Evolutionary conservation across 1,140 invertebrate genomes (phyloP).

Genomic region (Drosophila micromelanica): DNA sequence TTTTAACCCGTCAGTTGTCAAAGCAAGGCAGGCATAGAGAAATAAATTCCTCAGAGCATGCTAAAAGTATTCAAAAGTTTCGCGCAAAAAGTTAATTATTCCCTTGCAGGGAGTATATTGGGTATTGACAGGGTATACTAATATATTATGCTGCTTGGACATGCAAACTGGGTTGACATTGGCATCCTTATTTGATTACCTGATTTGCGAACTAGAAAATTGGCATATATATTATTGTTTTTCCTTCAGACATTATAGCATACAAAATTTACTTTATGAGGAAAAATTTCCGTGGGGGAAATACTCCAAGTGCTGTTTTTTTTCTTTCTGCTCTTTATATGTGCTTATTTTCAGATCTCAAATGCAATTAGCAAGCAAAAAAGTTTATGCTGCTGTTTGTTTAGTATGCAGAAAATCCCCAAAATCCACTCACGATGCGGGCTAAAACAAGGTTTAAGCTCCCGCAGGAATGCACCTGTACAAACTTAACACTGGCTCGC

Average conservation of each 20-base stretch:
- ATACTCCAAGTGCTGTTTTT: too few species aligned
- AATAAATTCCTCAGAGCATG: neutral
- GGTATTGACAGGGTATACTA: too few species aligned
- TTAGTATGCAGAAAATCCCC: constrained; percentile 27
- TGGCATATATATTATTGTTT: too few species aligned
- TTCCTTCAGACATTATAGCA: too few species aligned
- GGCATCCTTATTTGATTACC: too few species aligned
- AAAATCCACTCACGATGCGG: constrained; percentile 40
- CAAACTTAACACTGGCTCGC: constrained; percentile 16
- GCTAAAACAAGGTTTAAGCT: constrained; percentile 14
- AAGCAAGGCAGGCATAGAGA: constrained; percentile 11
- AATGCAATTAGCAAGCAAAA: constrained; percentile 42
- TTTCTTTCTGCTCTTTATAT: neutral
- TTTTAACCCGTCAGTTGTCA: constrained; percentile 21
- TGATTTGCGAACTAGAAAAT: too few species aligned
- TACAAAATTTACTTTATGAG: too few species aligned
- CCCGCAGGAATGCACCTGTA: constrained; percentile 39
- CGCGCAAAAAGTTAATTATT: neutral
- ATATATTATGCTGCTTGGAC: too few species aligned
- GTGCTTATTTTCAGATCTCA: neutral
- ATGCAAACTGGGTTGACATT: too few species aligned
- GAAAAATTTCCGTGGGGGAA: too few species aligned
- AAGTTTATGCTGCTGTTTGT: constrained; percentile 14
- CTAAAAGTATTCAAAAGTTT: constrained; percentile 1
- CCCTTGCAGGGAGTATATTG: too few species aligned